These are phyloP conservation scores for Oeneis ivallda DNA, from an alignment of 2,888 invertebrate genomes.

Conservation along the genomic window DNA sequence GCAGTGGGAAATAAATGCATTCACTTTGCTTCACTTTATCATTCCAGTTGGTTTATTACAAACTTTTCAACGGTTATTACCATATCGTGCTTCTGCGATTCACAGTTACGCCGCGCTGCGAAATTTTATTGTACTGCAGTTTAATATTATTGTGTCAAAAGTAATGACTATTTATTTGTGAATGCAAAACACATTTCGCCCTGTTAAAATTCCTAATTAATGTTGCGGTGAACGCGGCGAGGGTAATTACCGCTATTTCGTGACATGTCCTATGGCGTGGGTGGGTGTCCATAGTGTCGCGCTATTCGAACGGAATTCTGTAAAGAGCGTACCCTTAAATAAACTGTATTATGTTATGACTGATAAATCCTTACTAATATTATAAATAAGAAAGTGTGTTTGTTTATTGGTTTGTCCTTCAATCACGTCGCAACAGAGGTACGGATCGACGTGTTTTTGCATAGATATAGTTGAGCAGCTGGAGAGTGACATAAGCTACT, in stretches of 20 bases:
- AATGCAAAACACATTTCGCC: constrained; percentile 27
- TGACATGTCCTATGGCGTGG: background rate
- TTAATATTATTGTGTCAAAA: constrained; percentile 34
- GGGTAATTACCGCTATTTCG: constrained; percentile 7
- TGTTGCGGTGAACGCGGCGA: constrained; percentile 13
- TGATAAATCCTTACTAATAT: too few species aligned
- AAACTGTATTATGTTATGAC: too few species aligned
- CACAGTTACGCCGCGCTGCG: constrained; percentile 34
- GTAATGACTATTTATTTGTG: constrained; percentile 35
- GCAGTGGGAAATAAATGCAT: constrained; percentile 35
- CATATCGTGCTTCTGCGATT: constrained; percentile 39
- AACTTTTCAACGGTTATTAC: constrained; percentile 41
- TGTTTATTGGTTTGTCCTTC: too few species aligned
- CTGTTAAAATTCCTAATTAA: constrained; percentile 29
- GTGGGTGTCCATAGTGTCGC: too few species aligned
- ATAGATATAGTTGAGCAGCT: too few species aligned
- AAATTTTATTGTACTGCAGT: constrained; percentile 41
- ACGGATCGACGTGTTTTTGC: too few species aligned
- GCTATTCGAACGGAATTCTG: too few species aligned
- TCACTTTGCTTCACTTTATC: constrained; percentile 45
- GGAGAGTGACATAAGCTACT: too few species aligned
- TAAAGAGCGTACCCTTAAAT: too few species aligned
- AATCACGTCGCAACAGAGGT: too few species aligned
- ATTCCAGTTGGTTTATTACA: constrained; percentile 52
- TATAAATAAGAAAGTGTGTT: too few species aligned